These are phyloP conservation scores for Zaprionus capensis DNA, from an alignment of 1,140 invertebrate genomes.

Conservation along the genomic window DNA sequence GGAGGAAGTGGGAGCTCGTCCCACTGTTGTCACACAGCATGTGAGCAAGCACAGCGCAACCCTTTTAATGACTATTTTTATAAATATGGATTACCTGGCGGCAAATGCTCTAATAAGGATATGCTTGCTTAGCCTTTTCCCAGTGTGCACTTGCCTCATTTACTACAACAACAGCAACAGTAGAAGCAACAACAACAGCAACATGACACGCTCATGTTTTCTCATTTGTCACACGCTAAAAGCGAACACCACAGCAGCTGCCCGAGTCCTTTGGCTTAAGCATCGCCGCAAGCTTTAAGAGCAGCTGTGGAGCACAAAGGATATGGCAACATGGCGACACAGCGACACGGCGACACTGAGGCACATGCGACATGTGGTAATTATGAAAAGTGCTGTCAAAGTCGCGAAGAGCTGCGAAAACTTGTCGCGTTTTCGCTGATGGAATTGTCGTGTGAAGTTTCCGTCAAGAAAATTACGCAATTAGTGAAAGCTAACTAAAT, in stretches of 20 bases:
- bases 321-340: not conserved
- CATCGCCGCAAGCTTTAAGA: conserved; percentile 28
- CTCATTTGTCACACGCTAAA: conserved; percentile 55
- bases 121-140: conserved; percentile 40
- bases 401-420: conserved; percentile 18
- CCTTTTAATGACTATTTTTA: conserved; percentile 79
- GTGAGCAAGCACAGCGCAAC: conserved; percentile 34
- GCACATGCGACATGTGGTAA: conserved; percentile 16
- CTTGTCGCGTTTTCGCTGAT: conserved; percentile 7
- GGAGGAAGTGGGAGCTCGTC: not conserved
- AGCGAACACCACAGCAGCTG: conserved; percentile 61
- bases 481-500: conserved; percentile 1
- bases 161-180: conserved; percentile 49
- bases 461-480: conserved; percentile 11
- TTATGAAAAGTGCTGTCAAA: conserved; percentile 43
- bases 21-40: not conserved
- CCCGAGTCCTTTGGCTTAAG: conserved; percentile 37
- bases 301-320: not conserved
- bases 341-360: not conserved
- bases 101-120: conserved; percentile 62
- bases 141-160: conserved; percentile 77
- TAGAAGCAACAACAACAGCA: conserved; percentile 12
- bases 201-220: conserved; percentile 28
- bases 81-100: conserved; percentile 65
- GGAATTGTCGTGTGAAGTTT: conserved; percentile 27